Evolutionary conservation across 2,797 vertebrate species (phyloP), one percentile per base, ranked within the genome.

Genomic region (Mus caroli): DNA sequence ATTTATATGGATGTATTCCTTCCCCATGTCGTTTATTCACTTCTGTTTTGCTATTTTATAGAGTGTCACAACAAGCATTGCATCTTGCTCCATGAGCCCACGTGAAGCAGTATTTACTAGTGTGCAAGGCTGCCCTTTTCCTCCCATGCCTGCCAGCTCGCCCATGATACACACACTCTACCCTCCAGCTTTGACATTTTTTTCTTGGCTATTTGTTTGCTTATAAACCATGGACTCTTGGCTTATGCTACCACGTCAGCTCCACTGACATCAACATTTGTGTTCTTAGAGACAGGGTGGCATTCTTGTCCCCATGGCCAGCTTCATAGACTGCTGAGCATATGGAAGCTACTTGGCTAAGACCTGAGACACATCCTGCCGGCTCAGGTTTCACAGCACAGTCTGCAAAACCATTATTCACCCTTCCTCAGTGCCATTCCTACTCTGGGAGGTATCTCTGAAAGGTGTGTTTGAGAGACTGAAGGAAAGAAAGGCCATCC

Each of bases 231-330:
- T 7, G 2, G 4, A 75, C 77, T 54, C 56, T 34, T 19, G 6
- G 50, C 17, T 17, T 60, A 0, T 4, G 17, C 11, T 24, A 1
- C 12, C 0, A 0, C 5, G 4, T 34, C 14, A 15, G 62, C 28
- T 9, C 43, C 52, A n/a, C 22, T 43, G n/a, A 17, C 54, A 0
- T n/a, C 54, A n/a, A 15, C 37, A 17, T 6, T 31, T 69, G 6
- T 3, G 28, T 34, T 37, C 92, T 71, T 40, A 46, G 94, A 93
- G 88, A 52, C 75, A 28, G 9, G 20, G 46, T 34, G 46, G 78
- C 14, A 1, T 14, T 86, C 11, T 0, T 13, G 11, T 76, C 50
- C 26, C 11, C 0, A 0, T 6, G 40, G 54, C n/a, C 1, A 3
- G 46, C 31, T 50, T 2, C 2, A 17, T 0, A 0, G 0, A 46